phyloP scores from a whole-genome alignment of 1,140 invertebrate species.

The Drosophila quadrilineata region DNA sequence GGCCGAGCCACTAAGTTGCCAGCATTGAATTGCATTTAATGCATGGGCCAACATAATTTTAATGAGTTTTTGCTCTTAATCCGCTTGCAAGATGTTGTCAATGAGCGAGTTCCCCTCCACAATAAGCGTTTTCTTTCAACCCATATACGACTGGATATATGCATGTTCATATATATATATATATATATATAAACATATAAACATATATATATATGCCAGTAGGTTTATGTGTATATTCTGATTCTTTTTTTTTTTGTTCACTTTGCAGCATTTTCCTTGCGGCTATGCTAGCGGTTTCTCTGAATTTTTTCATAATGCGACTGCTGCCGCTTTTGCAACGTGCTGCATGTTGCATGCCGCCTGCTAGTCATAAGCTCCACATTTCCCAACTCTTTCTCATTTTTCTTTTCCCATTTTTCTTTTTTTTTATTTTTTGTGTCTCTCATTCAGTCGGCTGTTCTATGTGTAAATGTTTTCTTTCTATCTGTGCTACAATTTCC shows the following conservation, averaged over 20 bases:
- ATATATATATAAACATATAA: no score
- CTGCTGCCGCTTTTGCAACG: slow-evolving; percentile 35
- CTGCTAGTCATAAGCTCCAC: slow-evolving; percentile 38
- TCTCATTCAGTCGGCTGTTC: no score
- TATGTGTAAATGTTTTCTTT: slow-evolving; percentile 59
- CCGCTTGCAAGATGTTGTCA: slow-evolving; percentile 76
- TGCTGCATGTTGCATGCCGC: slow-evolving; percentile 32
- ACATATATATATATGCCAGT: no score
- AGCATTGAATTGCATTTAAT: slow-evolving; percentile 75
- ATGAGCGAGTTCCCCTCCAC: slow-evolving; percentile 53
- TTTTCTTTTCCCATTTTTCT: slow-evolving; percentile 3
- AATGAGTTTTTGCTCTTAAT: slow-evolving; percentile 75
- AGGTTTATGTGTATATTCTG: slow-evolving; percentile 2
- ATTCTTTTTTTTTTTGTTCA: neutral
- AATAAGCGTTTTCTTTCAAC: no score
- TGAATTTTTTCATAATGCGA: slow-evolving; percentile 60
- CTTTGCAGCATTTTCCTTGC: slow-evolving; percentile 5
- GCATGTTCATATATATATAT: no score
- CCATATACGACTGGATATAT: no score
- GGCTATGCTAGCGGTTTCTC: slow-evolving; percentile 23
- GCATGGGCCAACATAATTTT: slow-evolving; percentile 76
- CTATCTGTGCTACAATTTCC: slow-evolving; percentile 71
- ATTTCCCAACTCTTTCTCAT: slow-evolving; percentile 34
- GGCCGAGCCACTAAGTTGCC: slow-evolving; percentile 29
- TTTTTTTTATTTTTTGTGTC: slow-evolving; percentile 3